These are phyloP conservation scores for Argyra leucocephala DNA, from an alignment of 2,888 invertebrate genomes.

Conservation along the genomic window DNA sequence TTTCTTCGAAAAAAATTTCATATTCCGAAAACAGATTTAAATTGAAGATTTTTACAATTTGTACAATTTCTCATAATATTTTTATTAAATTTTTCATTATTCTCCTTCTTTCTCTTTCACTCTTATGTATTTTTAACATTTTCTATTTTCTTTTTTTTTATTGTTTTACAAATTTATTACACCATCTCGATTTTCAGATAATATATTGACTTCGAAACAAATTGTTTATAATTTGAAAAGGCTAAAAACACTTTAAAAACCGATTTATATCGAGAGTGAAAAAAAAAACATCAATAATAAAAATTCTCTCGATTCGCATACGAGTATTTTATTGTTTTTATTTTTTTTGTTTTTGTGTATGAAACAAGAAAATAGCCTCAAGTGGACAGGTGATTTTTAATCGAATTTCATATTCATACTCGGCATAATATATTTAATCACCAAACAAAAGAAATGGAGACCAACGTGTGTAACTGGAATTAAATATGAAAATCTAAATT, in stretches of 20 bases:
- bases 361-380: neutral
- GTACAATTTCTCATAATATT: neutral
- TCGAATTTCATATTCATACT: neutral
- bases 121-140: neutral
- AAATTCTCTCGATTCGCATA: too few species aligned
- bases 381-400: conserved; percentile 6
- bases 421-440: neutral
- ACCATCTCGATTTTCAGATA: neutral
- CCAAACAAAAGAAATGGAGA: too few species aligned
- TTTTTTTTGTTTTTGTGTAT: neutral
- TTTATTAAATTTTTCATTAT: neutral
- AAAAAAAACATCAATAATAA: too few species aligned
- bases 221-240: conserved; percentile 6
- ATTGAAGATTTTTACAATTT: neutral
- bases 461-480: too few species aligned
- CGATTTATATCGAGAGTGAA: neutral
- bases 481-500: too few species aligned
- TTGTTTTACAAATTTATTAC: neutral
- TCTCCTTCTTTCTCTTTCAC: neutral
- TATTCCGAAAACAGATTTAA: too few species aligned
- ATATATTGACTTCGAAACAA: neutral
- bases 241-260: conserved; percentile 4
- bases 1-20: too few species aligned
- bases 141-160: neutral
- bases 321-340: neutral